phyloP scores from a whole-genome alignment of 2,113 vertebrate genomes.

The Semnornis frantzii region DNA sequence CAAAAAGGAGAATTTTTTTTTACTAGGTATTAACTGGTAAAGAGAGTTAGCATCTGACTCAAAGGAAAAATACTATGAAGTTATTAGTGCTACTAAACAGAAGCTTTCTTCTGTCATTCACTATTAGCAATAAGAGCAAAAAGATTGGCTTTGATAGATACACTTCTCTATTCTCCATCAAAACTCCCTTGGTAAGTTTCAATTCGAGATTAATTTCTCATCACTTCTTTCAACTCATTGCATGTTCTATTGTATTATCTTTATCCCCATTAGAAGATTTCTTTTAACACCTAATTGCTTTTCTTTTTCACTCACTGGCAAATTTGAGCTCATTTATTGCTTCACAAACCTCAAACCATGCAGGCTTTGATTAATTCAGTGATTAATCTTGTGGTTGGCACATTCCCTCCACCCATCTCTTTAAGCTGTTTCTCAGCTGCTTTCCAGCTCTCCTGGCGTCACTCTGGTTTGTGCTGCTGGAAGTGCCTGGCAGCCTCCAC shows the following conservation, averaged over 20 bases:
- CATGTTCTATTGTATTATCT: not conserved
- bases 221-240: not conserved
- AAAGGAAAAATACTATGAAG: not conserved
- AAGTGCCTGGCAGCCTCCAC: not conserved
- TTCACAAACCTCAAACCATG: constrained; percentile 54
- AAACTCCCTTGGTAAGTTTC: constrained; percentile 22
- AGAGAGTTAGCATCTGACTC: not conserved
- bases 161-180: not conserved
- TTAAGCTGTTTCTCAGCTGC: not conserved
- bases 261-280: constrained; percentile 28
- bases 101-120: not conserved
- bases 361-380: constrained; percentile 41
- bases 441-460: constrained; percentile 17
- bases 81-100: constrained; percentile 32
- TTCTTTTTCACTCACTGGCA: constrained; percentile 24
- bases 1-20: not conserved
- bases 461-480: not conserved
- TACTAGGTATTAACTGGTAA: not conserved
- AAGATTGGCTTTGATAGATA: constrained; percentile 8
- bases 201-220: constrained; percentile 42
- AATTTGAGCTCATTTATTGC: constrained; percentile 46
- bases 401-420: not conserved
- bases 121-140: not conserved
- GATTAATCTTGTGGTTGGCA: constrained; percentile 51
- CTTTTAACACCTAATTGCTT: constrained; percentile 35